A percentile compares a stretch with the other conserved stretches of the same genome.
Evolutionary conservation across 2,113 vertebrate species (phyloP).

Genomic region (Hemiscyllium ocellatum): DNA sequence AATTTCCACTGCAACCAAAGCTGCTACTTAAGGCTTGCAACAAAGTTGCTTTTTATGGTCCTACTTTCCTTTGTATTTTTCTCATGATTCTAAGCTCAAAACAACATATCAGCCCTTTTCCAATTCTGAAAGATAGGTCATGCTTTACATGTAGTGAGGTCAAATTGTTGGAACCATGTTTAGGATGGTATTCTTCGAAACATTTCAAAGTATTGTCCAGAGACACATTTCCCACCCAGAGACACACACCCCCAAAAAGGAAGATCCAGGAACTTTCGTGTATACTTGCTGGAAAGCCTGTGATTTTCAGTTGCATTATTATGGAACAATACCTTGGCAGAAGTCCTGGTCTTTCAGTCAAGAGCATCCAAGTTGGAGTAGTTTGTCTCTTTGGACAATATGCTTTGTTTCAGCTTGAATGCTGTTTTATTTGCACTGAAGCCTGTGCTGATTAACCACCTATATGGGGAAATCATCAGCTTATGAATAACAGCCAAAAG

Average conservation of each 20-base stretch:
- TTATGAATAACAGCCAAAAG: slow-evolving; percentile 28
- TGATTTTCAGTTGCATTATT: slow-evolving; percentile 5
- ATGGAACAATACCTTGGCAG: slow-evolving; percentile 2
- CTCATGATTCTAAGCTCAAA: not conserved
- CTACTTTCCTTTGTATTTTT: not conserved
- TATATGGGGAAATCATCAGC: slow-evolving; percentile 27
- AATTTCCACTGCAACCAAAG: not conserved
- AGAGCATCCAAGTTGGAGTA: not conserved
- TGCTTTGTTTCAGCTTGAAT: slow-evolving; percentile 24
- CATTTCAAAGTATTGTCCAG: not conserved
- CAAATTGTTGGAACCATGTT: not conserved
- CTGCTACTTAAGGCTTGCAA: not conserved
- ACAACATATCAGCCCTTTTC: not conserved
- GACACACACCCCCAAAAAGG: not conserved
- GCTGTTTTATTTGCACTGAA: slow-evolving; percentile 32
- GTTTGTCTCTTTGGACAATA: not conserved
- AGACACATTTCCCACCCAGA: not conserved
- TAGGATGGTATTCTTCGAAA: not conserved
- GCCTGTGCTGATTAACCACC: slow-evolving; percentile 11
- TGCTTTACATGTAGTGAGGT: not conserved
- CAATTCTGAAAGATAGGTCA: not conserved
- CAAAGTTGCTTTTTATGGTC: not conserved
- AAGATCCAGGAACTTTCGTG: not conserved
- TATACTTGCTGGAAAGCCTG: not conserved
- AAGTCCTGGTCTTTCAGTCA: slow-evolving; percentile 21